Base-by-base conservation (phyloP, 2,888 invertebrate species). In the Pterobdella sp. region DNA sequence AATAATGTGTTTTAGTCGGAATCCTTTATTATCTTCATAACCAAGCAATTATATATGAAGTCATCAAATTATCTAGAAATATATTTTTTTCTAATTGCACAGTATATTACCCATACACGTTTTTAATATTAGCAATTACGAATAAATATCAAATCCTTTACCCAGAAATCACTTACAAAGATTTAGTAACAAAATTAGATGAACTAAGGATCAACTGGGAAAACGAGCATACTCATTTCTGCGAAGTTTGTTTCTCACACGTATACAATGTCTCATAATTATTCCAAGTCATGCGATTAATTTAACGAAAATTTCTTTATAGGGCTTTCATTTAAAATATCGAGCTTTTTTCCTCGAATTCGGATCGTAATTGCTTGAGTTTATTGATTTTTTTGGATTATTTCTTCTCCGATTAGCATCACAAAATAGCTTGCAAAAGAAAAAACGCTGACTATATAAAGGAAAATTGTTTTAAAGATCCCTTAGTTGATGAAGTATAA, bases 181-280 rank as follows among this genome's bases (percentile, higher is more conserved):
- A 74, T 2, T n/a, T 31, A 7, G 72, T 68, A n/a, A 26, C 49
- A 18, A 72, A 74, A 63, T n/a, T 74, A 64, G 68, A 67, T 18
- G 67, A 68, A 22, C 32, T 42, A 32, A 66, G 72, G 35, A 26
- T 37, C 2, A 34, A 37, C 10, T 74, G 74, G 74, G 72, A 74
- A 42, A 74, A 66, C 14, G 74, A 74, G 10, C 73, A 72, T 66
- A 49, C 34, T 10, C 34, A 65, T 29, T 74, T 60, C 52, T 72
- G 74, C 35, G 31, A 32, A 32, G 72, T 74, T 35, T 37, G 70
- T 37, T 32, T 26, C 7, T 56, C 1, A 49, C 10, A 10, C 52
- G 14, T 36, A 31, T 26, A 26, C 60, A 56, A 4, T 26, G n/a
- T 22, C 60, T 56, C 60, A 56, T 56, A 4, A 22, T 56, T 18